phyloP scores from a whole-genome alignment of 1,140 invertebrate genomes.

The Centruroides vittatus region DNA sequence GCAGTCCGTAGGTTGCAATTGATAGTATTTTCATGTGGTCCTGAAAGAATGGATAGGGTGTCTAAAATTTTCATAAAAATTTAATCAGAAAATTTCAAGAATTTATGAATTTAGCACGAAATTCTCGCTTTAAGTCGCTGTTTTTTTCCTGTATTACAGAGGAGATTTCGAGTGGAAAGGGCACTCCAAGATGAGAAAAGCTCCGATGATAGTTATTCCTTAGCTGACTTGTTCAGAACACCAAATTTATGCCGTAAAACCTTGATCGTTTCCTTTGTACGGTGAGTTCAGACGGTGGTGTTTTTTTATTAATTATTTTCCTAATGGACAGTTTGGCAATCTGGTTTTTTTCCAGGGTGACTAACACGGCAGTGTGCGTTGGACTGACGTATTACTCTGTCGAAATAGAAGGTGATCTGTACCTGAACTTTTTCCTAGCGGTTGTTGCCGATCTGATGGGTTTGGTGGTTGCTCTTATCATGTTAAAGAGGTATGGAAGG shows the following conservation, averaged over 20 bases:
- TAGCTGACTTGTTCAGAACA: conserved; percentile 10
- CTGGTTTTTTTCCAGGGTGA: conserved; percentile 35
- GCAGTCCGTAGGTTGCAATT: too few relatives aligned
- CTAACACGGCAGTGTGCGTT: conserved; percentile 65
- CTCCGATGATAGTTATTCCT: neutral
- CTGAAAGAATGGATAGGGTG: too few relatives aligned
- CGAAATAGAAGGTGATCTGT: conserved; percentile 63
- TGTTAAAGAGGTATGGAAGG: neutral
- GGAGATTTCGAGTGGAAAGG: conserved; percentile 4
- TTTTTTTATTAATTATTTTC: too few relatives aligned
- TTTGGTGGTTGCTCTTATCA: neutral
- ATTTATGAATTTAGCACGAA: too few relatives aligned
- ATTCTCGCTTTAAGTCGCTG: too few relatives aligned
- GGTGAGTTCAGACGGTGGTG: neutral
- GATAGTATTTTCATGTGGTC: too few relatives aligned
- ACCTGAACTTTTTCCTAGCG: conserved; percentile 70
- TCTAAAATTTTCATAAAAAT: too few relatives aligned
- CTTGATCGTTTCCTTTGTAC: conserved; percentile 14
- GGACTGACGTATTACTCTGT: conserved; percentile 75
- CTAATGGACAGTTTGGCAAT: too few relatives aligned
- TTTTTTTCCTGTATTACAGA: neutral
- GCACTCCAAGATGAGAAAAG: conserved; percentile 7
- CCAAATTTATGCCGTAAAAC: conserved; percentile 14
- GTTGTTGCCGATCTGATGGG: conserved; percentile 59
- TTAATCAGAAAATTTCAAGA: too few relatives aligned